phyloP scores from a whole-genome alignment of 2,113 vertebrate species.

The Regulus satrapa region DNA sequence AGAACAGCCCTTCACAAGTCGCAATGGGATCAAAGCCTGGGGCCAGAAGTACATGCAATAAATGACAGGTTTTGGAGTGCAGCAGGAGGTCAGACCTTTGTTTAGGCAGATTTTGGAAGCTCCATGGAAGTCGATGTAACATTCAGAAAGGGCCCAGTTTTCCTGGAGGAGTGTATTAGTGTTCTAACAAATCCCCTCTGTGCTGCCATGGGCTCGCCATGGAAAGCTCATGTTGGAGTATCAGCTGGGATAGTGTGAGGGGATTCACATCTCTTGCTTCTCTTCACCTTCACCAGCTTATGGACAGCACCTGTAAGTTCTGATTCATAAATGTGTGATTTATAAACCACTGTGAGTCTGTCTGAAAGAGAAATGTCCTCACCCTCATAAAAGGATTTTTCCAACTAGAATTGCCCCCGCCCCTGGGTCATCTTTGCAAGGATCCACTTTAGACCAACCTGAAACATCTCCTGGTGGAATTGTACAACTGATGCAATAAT shows the following conservation, averaged over 20 bases:
- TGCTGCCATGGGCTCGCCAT: rapidly evolving
- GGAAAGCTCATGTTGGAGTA: neutral
- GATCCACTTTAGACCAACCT: neutral
- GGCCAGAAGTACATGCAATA: neutral
- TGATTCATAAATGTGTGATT: neutral
- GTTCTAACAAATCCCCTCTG: neutral
- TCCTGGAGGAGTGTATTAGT: neutral
- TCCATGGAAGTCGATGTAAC: neutral
- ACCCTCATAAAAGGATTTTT: neutral
- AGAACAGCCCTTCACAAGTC: neutral
- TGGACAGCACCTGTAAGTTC: neutral
- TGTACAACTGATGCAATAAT: neutral
- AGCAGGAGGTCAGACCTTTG: neutral
- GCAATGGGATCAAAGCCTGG: neutral
- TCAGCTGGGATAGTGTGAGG: neutral
- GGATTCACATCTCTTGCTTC: neutral
- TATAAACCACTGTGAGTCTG: neutral
- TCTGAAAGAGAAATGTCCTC: neutral
- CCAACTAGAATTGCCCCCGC: neutral
- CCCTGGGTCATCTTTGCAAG: neutral
- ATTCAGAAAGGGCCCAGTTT: neutral
- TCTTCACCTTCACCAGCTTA: neutral
- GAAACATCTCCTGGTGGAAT: neutral
- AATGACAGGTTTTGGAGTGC: neutral
- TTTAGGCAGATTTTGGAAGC: neutral